Evolutionary conservation across 2,888 invertebrate species (phyloP).

Genomic region (Augochlorella aurata): DNA sequence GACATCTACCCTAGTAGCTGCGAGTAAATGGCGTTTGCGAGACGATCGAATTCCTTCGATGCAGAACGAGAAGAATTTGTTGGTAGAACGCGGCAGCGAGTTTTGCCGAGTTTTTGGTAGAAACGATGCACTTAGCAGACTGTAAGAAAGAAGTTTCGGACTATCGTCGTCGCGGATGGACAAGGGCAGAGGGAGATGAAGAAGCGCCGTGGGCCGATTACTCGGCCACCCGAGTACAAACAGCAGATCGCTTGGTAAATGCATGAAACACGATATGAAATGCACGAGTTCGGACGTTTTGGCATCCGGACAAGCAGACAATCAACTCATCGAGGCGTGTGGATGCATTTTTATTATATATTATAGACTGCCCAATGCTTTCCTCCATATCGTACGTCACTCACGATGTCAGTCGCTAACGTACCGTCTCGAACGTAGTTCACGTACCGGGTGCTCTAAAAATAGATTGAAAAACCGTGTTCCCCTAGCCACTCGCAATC

Average conservation of each 20-base stretch:
- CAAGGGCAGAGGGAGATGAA: slow-evolving; percentile 56
- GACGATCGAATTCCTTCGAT: too few species aligned
- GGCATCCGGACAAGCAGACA: slow-evolving; percentile 82
- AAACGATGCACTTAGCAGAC: background rate
- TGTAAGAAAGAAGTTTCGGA: slow-evolving; percentile 15
- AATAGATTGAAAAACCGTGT: slow-evolving; percentile 35
- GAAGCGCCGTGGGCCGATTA: slow-evolving; percentile 73
- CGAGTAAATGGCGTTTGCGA: too few species aligned
- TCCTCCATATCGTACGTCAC: slow-evolving; percentile 79
- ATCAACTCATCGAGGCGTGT: slow-evolving; percentile 82
- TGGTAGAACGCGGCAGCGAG: too few species aligned
- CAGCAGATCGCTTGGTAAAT: slow-evolving; percentile 73
- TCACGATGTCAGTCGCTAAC: slow-evolving; percentile 81
- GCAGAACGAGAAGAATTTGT: too few species aligned
- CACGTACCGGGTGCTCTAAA: slow-evolving; percentile 79
- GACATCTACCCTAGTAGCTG: too few species aligned
- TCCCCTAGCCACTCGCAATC: background rate
- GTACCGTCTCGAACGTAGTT: slow-evolving; percentile 81
- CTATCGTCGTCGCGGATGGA: slow-evolving; percentile 57
- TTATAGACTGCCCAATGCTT: slow-evolving; percentile 81
- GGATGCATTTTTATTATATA: slow-evolving; percentile 82
- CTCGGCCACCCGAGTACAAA: slow-evolving; percentile 75
- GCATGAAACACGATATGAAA: slow-evolving; percentile 81
- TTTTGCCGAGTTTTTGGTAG: background rate
- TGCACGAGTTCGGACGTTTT: slow-evolving; percentile 82